phyloP scores from a whole-genome alignment of 1,140 invertebrate genomes.

The Dendroctonus valens region DNA sequence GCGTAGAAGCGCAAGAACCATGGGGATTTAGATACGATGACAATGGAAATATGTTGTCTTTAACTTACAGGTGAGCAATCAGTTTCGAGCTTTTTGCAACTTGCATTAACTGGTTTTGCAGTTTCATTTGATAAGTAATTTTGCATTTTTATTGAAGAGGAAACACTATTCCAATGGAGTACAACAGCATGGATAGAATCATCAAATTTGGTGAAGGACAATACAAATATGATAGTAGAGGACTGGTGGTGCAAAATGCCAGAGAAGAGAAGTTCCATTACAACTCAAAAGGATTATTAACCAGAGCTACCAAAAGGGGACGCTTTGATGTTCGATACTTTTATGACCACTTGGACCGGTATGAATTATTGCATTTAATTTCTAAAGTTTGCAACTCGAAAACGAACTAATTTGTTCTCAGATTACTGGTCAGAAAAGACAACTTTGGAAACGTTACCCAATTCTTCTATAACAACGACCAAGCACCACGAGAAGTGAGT shows the following conservation, averaged over 20 bases:
- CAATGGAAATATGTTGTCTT: slow-evolving; percentile 89
- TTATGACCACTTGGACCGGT: slow-evolving; percentile 84
- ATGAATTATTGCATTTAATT: slow-evolving; percentile 9
- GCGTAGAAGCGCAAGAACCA: slow-evolving; percentile 86
- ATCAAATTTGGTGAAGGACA: slow-evolving; percentile 88
- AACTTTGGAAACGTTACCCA: slow-evolving; percentile 93
- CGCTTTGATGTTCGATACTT: slow-evolving; percentile 91
- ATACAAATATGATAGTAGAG: slow-evolving; percentile 86
- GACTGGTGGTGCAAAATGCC: slow-evolving; percentile 87
- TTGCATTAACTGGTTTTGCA: no score
- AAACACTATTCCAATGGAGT: slow-evolving; percentile 88
- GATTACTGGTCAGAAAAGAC: slow-evolving; percentile 80
- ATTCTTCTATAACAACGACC: slow-evolving; percentile 93
- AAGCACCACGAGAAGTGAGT: slow-evolving; percentile 77
- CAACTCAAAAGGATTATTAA: slow-evolving; percentile 86
- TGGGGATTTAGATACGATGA: slow-evolving; percentile 94
- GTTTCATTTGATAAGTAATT: not conserved
- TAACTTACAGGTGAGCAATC: slow-evolving; percentile 64
- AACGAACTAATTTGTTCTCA: slow-evolving; percentile 25
- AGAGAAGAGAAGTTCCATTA: slow-evolving; percentile 91
- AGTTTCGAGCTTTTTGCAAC: not conserved
- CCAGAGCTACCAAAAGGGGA: slow-evolving; percentile 77
- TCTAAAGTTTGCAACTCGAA: not conserved
- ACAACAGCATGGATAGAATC: slow-evolving; percentile 85
- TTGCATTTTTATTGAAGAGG: slow-evolving; percentile 56